Conservation (phyloP, 2,797 vertebrate species). For the Glyptemys insculpta region DNA sequence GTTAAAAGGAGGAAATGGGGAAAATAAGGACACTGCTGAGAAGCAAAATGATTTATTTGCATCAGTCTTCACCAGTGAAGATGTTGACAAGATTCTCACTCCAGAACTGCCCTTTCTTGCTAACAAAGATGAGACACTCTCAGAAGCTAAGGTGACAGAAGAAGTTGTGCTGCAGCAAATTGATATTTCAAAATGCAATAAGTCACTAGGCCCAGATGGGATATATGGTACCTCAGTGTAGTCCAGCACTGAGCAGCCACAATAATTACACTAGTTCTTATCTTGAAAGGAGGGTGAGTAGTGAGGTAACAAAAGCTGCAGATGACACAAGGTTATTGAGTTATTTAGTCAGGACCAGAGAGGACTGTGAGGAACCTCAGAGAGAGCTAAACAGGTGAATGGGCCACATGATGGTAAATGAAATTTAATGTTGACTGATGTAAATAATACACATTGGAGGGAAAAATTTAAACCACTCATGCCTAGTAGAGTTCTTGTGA, state of each 20-base stretch:
- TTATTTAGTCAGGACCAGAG: not conserved
- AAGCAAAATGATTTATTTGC: not conserved
- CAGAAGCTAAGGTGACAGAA: not conserved
- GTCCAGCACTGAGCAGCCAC: not conserved
- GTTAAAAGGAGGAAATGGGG: not conserved
- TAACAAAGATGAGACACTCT: not conserved
- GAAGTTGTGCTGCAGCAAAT: not conserved
- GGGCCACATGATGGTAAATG: not conserved
- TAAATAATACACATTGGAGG: not conserved
- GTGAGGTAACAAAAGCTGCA: not conserved
- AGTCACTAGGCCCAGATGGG: not conserved
- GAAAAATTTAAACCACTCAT: not conserved
- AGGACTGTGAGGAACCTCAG: not conserved
- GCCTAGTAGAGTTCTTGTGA: not conserved
- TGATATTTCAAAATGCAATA: not conserved
- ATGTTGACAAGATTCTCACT: not conserved
- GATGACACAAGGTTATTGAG: not conserved
- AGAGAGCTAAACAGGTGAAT: not conserved
- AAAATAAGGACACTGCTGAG: not conserved
- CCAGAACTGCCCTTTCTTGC: not conserved
- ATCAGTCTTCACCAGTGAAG: not conserved
- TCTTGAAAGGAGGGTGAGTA: not conserved
- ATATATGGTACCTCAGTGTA: no score
- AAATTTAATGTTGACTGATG: not conserved
- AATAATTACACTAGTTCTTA: not conserved